phyloP scores from a whole-genome alignment of 2,113 vertebrate genomes.

The Phylloscopus trochilus region DNA sequence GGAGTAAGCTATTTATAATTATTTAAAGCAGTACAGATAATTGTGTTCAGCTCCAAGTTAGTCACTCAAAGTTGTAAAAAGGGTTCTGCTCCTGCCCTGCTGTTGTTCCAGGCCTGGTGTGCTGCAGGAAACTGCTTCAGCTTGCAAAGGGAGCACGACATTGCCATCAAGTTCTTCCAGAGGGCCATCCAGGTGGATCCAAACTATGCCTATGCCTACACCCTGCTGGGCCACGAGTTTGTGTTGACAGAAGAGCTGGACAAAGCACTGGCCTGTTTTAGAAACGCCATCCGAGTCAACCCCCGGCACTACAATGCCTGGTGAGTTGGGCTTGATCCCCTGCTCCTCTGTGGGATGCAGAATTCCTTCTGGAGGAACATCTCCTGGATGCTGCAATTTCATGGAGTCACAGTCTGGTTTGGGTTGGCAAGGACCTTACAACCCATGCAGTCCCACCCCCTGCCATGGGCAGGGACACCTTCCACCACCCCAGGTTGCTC shows the following conservation, averaged over 20 bases:
- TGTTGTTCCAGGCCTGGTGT: constrained; percentile 88
- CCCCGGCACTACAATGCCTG: constrained; percentile 96
- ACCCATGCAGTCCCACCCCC: background rate
- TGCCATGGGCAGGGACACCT: background rate
- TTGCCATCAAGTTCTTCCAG: constrained; percentile 99
- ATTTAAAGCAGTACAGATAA: background rate
- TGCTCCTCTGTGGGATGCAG: accelerated
- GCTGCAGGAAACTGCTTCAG: constrained; percentile 99
- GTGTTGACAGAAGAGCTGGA: constrained; percentile 96
- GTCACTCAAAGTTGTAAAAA: background rate
- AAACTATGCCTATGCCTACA: constrained; percentile 95
- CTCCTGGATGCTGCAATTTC: background rate
- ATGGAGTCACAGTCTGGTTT: background rate
- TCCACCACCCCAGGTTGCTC: accelerated
- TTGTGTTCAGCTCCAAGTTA: background rate
- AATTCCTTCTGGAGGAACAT: background rate
- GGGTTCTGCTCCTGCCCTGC: background rate
- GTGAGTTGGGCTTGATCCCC: constrained; percentile 47
- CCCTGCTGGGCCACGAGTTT: constrained; percentile 93
- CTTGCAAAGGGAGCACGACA: constrained; percentile 95
- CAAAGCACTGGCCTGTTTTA: constrained; percentile 93
- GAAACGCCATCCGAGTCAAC: constrained; percentile 96
- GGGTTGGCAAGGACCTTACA: background rate
- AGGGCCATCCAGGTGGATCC: constrained; percentile 98
- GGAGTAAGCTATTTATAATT: background rate